A percentile compares a stretch with the other conserved stretches of the same genome.
These are phyloP conservation scores for Lasius fuliginosus DNA, from an alignment of 2,888 invertebrate species.

Conservation along the genomic window DNA sequence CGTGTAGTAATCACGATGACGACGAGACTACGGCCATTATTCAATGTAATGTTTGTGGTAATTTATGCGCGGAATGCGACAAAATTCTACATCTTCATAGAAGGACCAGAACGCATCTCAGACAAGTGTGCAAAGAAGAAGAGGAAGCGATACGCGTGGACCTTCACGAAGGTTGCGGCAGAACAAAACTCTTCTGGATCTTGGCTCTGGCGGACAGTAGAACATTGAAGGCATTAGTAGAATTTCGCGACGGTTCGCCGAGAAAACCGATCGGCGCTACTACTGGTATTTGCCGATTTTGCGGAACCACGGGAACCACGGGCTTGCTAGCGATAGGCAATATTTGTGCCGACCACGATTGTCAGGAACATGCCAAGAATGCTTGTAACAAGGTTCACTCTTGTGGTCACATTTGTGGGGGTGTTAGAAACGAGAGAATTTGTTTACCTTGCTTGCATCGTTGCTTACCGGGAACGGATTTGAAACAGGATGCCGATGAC, in stretches of 20 bases:
- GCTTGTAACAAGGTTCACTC: conserved; percentile 94
- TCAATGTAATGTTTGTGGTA: conserved; percentile 96
- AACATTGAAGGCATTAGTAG: conserved; percentile 96
- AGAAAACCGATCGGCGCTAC: conserved; percentile 85
- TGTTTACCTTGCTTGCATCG: conserved; percentile 97
- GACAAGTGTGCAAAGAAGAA: conserved; percentile 98
- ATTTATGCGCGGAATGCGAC: conserved; percentile 98
- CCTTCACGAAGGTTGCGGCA: conserved; percentile 98
- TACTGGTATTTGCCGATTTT: conserved; percentile 95
- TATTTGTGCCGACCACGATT: conserved; percentile 97
- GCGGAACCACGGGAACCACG: conserved; percentile 93
- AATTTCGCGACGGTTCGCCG: conserved; percentile 94
- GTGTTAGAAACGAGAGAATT: conserved; percentile 93
- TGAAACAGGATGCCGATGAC: conserved; percentile 98
- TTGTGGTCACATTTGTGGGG: conserved; percentile 98
- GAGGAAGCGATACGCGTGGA: conserved; percentile 98
- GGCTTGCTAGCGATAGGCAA: conserved; percentile 97
- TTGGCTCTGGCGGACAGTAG: conserved; percentile 96
- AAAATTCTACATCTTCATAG: conserved; percentile 97
- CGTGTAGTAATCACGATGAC: conserved; percentile 99
- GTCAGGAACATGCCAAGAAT: conserved; percentile 92
- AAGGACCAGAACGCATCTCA: conserved; percentile 93
- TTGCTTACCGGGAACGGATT: conserved; percentile 88
- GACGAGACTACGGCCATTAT: conserved; percentile 96
- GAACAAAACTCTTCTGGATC: conserved; percentile 98